Percentiles rank a stretch among this genome's conserved stretches.
phyloP scores from a whole-genome alignment of 2,888 invertebrate genomes.

The Stictocephala bisonia region DNA sequence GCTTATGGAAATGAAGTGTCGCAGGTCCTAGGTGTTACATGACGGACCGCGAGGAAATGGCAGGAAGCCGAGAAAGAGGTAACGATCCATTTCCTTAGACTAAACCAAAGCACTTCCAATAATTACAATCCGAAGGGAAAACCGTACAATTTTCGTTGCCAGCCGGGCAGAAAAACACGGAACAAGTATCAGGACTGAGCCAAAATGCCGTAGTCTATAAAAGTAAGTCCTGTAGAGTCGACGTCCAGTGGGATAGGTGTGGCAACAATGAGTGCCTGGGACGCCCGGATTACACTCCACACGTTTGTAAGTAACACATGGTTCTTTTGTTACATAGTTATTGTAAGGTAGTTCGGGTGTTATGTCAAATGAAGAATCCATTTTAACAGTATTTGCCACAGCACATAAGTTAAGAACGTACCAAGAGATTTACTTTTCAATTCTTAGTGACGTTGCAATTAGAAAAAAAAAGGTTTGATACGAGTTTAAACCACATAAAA shows the following conservation, averaged over 20 bases:
- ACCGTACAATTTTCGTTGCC: conserved; percentile 44
- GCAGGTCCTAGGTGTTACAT: conserved; percentile 39
- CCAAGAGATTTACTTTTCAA: too few species aligned
- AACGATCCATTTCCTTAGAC: conserved; percentile 14
- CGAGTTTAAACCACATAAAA: too few species aligned
- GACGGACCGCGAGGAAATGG: conserved; percentile 26
- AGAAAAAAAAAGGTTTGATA: too few species aligned
- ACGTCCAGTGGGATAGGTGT: neutral
- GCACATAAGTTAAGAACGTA: too few species aligned
- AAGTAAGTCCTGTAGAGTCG: neutral
- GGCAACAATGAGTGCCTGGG: neutral
- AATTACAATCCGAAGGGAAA: conserved; percentile 44
- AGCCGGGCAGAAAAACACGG: conserved; percentile 48
- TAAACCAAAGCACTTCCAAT: conserved; percentile 31
- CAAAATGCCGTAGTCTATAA: conserved; percentile 35
- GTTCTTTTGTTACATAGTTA: too few species aligned
- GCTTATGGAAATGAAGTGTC: too few species aligned
- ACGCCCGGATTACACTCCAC: neutral
- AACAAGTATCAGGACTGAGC: conserved; percentile 1
- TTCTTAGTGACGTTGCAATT: too few species aligned
- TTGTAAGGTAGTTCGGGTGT: neutral
- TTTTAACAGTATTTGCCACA: too few species aligned
- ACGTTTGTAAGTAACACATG: conserved; percentile 8
- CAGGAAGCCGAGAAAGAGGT: conserved; percentile 15
- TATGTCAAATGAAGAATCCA: neutral